Evolutionary conservation across 2,888 invertebrate species (phyloP).

Genomic region (Hypselothyrea guttata): DNA sequence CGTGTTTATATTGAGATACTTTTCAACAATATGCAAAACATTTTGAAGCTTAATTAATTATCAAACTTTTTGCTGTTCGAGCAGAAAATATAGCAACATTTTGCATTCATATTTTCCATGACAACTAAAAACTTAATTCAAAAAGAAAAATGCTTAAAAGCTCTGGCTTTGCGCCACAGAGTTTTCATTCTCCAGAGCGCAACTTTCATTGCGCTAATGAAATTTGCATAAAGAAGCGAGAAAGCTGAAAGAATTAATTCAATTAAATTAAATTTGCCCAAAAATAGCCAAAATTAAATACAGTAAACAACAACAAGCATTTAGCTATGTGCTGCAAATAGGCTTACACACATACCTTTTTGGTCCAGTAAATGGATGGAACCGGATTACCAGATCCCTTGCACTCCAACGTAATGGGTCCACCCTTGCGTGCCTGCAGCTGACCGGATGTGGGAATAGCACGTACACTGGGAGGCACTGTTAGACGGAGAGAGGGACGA

Average conservation of each 20-base stretch:
- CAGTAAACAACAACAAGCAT: conserved; percentile 5
- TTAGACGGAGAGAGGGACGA: conserved; percentile 1
- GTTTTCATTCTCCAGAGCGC: not conserved
- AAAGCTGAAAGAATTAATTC: conserved; percentile 46
- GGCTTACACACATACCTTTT: conserved; percentile 75
- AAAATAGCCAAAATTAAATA: conserved; percentile 30
- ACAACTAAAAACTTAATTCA: conserved; percentile 33
- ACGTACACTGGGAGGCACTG: conserved; percentile 87
- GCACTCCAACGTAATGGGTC: conserved; percentile 87
- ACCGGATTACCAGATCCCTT: conserved; percentile 88
- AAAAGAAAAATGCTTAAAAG: conserved; percentile 37
- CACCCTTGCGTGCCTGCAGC: conserved; percentile 87
- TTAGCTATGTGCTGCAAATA: conserved; percentile 12
- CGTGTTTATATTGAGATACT: too few relatives aligned
- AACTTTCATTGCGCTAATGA: conserved; percentile 26
- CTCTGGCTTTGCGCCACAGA: not conserved
- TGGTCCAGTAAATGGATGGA: conserved; percentile 87
- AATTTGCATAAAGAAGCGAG: conserved; percentile 54
- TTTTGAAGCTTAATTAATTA: conserved; percentile 14
- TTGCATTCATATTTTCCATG: conserved; percentile 8
- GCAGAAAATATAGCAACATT: not conserved
- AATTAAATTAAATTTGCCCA: conserved; percentile 51
- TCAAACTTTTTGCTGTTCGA: conserved; percentile 8
- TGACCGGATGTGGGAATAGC: conserved; percentile 87
- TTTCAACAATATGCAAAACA: too few relatives aligned